These are phyloP conservation scores for Protonemura montana DNA, from an alignment of 2,888 invertebrate species.

Conservation along the genomic window DNA sequence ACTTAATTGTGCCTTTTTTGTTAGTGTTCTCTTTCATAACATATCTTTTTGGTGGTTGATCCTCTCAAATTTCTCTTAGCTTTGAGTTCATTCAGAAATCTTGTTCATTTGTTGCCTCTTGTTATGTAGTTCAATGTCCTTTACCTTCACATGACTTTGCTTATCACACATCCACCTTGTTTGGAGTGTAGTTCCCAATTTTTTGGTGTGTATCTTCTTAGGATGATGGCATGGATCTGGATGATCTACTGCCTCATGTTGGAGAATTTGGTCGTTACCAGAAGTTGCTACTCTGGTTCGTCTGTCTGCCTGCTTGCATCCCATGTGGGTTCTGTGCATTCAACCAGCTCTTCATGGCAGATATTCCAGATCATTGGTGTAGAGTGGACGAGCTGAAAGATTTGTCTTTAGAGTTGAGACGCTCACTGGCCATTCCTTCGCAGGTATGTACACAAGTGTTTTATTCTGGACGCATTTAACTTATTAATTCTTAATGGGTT, in stretches of 20 bases:
- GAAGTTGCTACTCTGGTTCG: constrained; percentile 82
- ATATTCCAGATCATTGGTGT: constrained; percentile 89
- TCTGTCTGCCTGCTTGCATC: constrained; percentile 87
- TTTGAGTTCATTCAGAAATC: background rate
- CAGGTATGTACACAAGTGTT: constrained; percentile 34
- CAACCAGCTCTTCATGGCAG: constrained; percentile 92
- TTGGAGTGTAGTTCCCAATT: background rate
- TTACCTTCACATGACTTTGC: background rate
- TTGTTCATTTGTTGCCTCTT: background rate
- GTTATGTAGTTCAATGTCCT: background rate
- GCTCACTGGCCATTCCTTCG: constrained; percentile 61
- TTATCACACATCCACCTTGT: too few species aligned
- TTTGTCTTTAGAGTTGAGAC: constrained; percentile 66
- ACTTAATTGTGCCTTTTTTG: background rate
- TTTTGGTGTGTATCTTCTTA: background rate
- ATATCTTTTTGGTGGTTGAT: background rate
- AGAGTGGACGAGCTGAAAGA: constrained; percentile 69
- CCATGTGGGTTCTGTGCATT: constrained; percentile 93
- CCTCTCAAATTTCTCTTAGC: background rate
- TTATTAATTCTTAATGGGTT: too few species aligned
- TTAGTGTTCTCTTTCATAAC: background rate
- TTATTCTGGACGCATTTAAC: background rate
- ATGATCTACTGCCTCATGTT: constrained; percentile 82
- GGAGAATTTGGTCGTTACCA: constrained; percentile 92
- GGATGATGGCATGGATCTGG: constrained; percentile 75